phyloP scores from a whole-genome alignment of 2,797 vertebrate genomes.

The Danio tinwini region DNA sequence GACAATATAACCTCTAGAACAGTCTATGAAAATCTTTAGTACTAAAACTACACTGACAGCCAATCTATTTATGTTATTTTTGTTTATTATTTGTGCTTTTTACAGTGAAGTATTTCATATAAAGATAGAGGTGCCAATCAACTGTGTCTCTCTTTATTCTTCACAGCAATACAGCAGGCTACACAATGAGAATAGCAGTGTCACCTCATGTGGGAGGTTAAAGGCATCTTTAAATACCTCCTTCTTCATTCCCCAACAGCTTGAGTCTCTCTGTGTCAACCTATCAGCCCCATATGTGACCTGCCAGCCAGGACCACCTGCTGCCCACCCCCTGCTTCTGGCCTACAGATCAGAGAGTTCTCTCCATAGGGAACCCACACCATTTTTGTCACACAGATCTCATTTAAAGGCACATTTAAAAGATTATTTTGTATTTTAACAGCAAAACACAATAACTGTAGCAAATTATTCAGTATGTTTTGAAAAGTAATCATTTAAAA shows the following conservation, averaged over 20 bases:
- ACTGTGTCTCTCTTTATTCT: slow-evolving; percentile 9
- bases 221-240: slow-evolving; percentile 22
- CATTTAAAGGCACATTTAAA: slow-evolving; percentile 1
- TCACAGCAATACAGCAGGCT: not conserved
- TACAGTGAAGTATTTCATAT: not conserved
- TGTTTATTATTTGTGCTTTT: no score
- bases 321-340: slow-evolving; percentile 3
- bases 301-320: slow-evolving; percentile 30
- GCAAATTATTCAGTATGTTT: no score
- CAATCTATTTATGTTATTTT: not conserved
- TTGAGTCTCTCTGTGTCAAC: slow-evolving; percentile 14
- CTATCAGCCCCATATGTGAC: slow-evolving; percentile 21
- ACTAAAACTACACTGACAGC: not conserved
- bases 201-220: slow-evolving; percentile 4
- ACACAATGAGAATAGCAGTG: not conserved
- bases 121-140: not conserved
- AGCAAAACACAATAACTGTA: no score
- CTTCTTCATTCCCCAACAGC: not conserved
- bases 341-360: not conserved
- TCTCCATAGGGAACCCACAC: not conserved
- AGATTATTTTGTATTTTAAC: no score
- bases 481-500: no score
- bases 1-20: not conserved
- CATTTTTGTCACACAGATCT: not conserved
- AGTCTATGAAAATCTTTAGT: not conserved